A percentile compares a stretch with the other conserved stretches of the same genome.
These are phyloP conservation scores for Leuciscus idus DNA, from an alignment of 2,113 vertebrate species.

Conservation along the genomic window DNA sequence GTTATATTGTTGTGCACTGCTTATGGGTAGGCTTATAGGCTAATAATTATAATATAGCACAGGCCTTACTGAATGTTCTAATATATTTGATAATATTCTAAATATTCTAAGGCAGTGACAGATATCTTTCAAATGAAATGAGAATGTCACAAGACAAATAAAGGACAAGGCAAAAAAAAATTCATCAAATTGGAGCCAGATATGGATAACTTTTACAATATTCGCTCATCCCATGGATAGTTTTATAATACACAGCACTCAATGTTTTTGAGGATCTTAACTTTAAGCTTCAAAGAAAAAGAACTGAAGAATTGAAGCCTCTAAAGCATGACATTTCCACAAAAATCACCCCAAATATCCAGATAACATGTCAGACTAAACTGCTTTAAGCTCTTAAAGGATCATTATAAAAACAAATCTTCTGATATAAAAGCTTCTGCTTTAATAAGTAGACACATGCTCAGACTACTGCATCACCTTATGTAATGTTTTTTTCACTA, in stretches of 20 bases:
- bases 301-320: neutral
- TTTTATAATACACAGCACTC: neutral
- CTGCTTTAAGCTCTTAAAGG: neutral
- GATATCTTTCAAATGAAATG: neutral
- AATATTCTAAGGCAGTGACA: neutral
- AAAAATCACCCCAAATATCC: neutral
- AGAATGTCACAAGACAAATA: neutral
- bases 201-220: neutral
- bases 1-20: too few relatives aligned
- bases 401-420: neutral
- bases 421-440: neutral
- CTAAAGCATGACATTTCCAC: neutral
- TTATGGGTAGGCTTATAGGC: too few relatives aligned
- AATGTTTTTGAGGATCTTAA: neutral
- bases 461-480: neutral
- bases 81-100: neutral
- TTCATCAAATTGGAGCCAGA: neutral
- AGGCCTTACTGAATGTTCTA: neutral
- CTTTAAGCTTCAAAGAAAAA: neutral
- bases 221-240: neutral
- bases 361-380: neutral
- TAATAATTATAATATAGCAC: neutral
- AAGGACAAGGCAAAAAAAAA: neutral
- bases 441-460: neutral
- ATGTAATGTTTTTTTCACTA: neutral